These are phyloP conservation scores for Rhabdornis inornatus DNA, from an alignment of 2,113 vertebrate genomes.

Conservation along the genomic window DNA sequence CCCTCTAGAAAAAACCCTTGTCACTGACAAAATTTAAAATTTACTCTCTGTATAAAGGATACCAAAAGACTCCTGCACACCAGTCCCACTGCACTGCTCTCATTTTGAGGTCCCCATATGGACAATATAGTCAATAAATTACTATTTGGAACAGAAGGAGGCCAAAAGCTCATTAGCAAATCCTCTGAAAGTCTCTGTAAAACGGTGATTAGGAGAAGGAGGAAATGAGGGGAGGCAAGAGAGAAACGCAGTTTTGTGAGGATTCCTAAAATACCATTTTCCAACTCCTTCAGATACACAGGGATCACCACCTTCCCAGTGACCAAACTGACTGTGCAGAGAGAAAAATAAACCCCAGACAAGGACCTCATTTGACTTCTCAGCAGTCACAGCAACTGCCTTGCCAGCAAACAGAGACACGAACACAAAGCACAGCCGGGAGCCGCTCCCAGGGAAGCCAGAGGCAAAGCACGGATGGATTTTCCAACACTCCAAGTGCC, in stretches of 20 bases:
- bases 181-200: not conserved
- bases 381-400: not conserved
- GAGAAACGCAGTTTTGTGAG: not conserved
- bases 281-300: not conserved
- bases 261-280: not conserved
- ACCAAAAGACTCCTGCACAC: not conserved
- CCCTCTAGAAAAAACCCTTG: not conserved
- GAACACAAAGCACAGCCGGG: not conserved
- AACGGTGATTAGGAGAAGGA: not conserved
- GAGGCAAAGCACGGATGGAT: not conserved
- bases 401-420: not conserved
- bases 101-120: not conserved
- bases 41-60: not conserved
- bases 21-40: not conserved
- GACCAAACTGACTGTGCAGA: not conserved
- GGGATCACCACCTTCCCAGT: not conserved
- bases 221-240: not conserved
- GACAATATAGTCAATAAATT: not conserved
- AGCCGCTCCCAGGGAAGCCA: not conserved
- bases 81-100: not conserved
- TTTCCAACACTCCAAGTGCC: not conserved
- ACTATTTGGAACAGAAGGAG: not conserved
- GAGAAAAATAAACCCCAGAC: not conserved
- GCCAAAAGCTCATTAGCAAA: slow-evolving; percentile 10
- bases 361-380: not conserved